These are phyloP conservation scores for Halocynthia aurantium DNA, from an alignment of 23 tunicate genomes.

Conservation along the genomic window DNA sequence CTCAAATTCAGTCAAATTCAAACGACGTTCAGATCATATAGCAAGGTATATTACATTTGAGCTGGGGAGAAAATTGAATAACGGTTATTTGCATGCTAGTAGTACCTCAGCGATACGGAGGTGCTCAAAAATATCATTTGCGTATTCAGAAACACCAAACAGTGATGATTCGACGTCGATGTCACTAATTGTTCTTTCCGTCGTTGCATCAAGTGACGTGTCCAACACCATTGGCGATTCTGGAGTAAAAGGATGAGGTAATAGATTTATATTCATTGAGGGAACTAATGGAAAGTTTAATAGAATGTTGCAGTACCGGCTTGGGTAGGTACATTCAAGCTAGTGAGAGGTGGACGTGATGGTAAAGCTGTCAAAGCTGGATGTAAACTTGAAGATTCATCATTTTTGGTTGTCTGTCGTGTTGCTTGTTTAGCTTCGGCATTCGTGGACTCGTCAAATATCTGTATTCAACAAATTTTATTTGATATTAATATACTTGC, in stretches of 20 bases:
- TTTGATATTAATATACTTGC: neutral
- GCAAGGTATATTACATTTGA: neutral
- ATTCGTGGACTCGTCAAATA: conserved; percentile 51
- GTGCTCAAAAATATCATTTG: conserved; percentile 82
- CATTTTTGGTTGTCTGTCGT: conserved; percentile 12
- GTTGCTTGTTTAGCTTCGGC: conserved; percentile 22
- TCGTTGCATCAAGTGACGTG: conserved; percentile 35
- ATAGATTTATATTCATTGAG: neutral
- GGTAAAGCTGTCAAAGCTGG: conserved; percentile 76
- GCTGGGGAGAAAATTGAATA: no score
- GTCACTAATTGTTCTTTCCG: conserved; percentile 38
- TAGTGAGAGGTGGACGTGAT: conserved; percentile 41
- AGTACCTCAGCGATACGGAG: conserved; percentile 74
- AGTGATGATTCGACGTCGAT: conserved; percentile 49
- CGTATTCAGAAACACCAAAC: conserved; percentile 82
- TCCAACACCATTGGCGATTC: conserved; percentile 86
- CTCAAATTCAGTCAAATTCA: no score
- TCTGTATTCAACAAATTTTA: conserved; percentile 19
- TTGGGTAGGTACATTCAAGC: neutral
- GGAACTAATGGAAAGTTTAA: neutral
- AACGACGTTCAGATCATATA: no score
- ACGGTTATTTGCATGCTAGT: no score
- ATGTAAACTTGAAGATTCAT: conserved; percentile 44
- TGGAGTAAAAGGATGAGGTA: neutral
- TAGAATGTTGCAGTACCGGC: neutral